A percentile compares a stretch with the other conserved stretches of the same genome.
Evolutionary conservation across 2,113 vertebrate genomes (phyloP).

Genomic region (Tamias sibiricus): DNA sequence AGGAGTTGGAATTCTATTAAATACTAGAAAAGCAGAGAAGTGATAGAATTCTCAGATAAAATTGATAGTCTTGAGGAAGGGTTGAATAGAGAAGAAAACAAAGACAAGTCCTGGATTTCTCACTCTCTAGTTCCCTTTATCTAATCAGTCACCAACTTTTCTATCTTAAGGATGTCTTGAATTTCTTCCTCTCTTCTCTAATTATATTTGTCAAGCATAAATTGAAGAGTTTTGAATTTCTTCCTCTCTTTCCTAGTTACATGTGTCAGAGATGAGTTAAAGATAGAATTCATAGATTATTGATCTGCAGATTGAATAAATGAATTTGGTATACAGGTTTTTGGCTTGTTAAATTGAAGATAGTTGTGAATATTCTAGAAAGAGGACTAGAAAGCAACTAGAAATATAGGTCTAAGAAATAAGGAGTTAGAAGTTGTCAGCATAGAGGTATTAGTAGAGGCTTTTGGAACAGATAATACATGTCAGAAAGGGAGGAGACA

Average conservation of each 20-base stretch:
- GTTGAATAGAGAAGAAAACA: background rate
- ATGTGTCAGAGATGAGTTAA: background rate
- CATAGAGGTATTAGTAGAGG: background rate
- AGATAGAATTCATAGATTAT: background rate
- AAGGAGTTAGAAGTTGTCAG: background rate
- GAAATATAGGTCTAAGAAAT: background rate
- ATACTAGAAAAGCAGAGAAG: background rate
- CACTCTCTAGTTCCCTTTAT: background rate
- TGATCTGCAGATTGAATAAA: background rate
- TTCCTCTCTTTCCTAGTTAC: background rate
- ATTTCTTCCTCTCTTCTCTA: background rate
- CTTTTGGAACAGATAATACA: background rate
- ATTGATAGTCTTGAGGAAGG: background rate
- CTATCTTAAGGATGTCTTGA: background rate
- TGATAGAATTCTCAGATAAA: background rate
- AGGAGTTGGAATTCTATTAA: background rate
- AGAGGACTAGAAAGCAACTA: background rate
- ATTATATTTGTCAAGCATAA: background rate
- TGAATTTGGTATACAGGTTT: background rate
- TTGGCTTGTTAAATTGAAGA: slow-evolving; percentile 24
- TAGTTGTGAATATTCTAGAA: slow-evolving; percentile 22
- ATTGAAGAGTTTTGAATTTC: slow-evolving; percentile 10
- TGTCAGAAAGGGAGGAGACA: background rate
- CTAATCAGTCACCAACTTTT: background rate
- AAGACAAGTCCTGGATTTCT: background rate